Evolutionary conservation across 2,113 vertebrate species (phyloP), one percentile per base, ranked within the genome.

Genomic region (Leiothrix lutea): DNA sequence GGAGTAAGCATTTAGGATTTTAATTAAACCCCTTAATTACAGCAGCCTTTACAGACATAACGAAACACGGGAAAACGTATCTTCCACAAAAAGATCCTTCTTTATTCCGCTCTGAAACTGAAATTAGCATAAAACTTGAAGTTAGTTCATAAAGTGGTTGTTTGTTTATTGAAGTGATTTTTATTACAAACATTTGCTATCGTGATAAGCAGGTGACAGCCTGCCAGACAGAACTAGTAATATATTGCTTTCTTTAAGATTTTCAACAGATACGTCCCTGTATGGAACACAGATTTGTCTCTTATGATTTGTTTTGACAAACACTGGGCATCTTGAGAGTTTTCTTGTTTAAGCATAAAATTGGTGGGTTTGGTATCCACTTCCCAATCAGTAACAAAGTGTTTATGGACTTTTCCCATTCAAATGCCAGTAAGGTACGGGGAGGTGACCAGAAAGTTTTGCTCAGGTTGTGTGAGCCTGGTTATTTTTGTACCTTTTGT

Each of bases 21-120:
- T 88, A 25, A 88, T 80, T 80, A 95, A 90, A 64, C 14, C 10
- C 62, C 6, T 70, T 85, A 75, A 73, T 86, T 85, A 47, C 12
- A 40, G 9, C 56, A 85, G n/a, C 38, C 14, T 75, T 81, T 69
- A 45, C 38, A 91, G 45, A 50, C 16, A 31, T 29, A 18, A 6
- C 12, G 44, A 47, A 84, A 74, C 19, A 11, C 4, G 2, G 9
- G 15, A 29, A 53, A 67, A 21, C 2, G 0, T 14, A 19, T 4
- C 15, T 65, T 91, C 35, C 22, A 40, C 2, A 1, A 60, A 29
- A 70, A 56, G 17, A 6, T 45, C 33, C 38, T 71, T 64, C 33
- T 87, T 64, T 74, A 91, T 44, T 56, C 62, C 7, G 2, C 35
- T 66, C 56, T 25, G 24, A 74, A 80, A 56, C 4, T 60, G 51